Conservation (phyloP, 1,140 invertebrate genomes). For the Araneus ventricosus region DNA sequence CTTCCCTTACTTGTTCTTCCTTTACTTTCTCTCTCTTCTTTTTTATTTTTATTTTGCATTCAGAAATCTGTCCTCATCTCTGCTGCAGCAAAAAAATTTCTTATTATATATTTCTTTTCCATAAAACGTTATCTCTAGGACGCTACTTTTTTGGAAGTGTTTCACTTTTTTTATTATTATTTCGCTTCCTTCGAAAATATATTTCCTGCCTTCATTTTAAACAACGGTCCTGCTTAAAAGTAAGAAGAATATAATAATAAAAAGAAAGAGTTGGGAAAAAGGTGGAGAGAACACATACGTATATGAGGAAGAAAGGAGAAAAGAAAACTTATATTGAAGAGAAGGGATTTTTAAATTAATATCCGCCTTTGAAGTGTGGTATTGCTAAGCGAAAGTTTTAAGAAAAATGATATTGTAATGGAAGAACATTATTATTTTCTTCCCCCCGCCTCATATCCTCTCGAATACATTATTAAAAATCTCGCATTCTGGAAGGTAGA, state of each 20-base stretch:
- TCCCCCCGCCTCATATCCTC: neutral
- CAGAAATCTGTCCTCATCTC: constrained; percentile 54
- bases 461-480: constrained; percentile 40
- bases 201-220: constrained; percentile 54
- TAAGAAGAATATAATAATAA: constrained; percentile 35
- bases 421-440: constrained; percentile 58
- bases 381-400: constrained; percentile 69
- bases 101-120: constrained; percentile 66
- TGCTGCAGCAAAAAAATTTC: neutral
- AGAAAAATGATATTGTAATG: constrained; percentile 66
- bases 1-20: neutral
- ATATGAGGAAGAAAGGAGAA: constrained; percentile 9
- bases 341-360: constrained; percentile 69
- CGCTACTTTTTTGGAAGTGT: constrained; percentile 36
- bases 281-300: neutral
- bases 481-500: neutral
- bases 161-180: constrained; percentile 37
- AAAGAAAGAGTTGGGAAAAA: neutral
- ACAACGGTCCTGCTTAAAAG: constrained; percentile 56
- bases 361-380: constrained; percentile 62
- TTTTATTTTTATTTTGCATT: neutral
- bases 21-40: neutral
- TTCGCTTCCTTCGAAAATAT: constrained; percentile 38
- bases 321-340: constrained; percentile 44
- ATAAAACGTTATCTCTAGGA: constrained; percentile 55